These are phyloP conservation scores for Martes martes DNA, from an alignment of 2,113 vertebrate genomes.

Conservation along the genomic window DNA sequence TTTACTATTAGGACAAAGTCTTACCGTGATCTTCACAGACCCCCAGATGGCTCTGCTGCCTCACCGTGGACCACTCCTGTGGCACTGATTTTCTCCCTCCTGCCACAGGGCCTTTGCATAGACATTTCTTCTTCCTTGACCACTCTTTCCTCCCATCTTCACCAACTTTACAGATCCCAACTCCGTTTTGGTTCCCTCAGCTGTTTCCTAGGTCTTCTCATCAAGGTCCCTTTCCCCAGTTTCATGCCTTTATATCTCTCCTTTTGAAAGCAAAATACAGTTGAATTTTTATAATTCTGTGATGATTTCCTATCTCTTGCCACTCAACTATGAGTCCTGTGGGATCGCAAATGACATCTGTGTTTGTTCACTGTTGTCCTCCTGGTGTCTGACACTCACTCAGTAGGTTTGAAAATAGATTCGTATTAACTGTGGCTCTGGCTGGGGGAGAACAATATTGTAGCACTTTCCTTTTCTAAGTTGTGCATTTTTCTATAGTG, in stretches of 20 bases:
- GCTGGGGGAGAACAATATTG: background rate
- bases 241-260: background rate
- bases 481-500: background rate
- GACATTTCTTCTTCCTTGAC: background rate
- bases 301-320: background rate
- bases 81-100: background rate
- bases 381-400: background rate
- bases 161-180: background rate
- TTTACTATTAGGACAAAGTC: background rate
- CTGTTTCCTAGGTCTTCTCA: background rate
- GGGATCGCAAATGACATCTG: background rate
- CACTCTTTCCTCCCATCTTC: background rate
- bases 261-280: background rate
- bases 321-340: background rate
- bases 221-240: background rate
- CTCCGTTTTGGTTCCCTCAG: background rate
- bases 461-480: background rate
- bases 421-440: too few relatives aligned
- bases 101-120: background rate
- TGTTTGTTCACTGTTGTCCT: background rate
- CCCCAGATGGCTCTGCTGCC: background rate
- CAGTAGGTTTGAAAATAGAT: background rate
- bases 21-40: background rate
- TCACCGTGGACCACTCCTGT: background rate
- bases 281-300: background rate